Evolutionary conservation across 1,140 invertebrate species (phyloP).

Genomic region (Drosophila busckii): DNA sequence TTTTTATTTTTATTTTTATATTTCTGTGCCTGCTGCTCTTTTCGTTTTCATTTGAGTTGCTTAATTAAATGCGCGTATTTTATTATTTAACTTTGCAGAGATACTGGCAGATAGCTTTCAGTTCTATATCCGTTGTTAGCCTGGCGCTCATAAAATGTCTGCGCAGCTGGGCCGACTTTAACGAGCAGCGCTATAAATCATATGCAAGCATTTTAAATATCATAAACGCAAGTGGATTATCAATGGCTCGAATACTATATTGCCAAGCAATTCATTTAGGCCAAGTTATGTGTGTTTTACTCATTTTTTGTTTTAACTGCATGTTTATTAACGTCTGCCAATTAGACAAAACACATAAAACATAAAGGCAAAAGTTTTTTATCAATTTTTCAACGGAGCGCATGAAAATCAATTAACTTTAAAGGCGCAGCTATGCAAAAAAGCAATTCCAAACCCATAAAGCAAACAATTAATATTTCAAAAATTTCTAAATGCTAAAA

Average conservation of each 20-base stretch:
- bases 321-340: too few species aligned
- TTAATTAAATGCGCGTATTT: slow-evolving; percentile 6
- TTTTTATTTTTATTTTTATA: slow-evolving; percentile 4
- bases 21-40: neutral
- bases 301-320: slow-evolving; percentile 33
- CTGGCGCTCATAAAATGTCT: slow-evolving; percentile 24
- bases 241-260: too few species aligned
- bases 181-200: slow-evolving; percentile 30
- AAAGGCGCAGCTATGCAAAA: too few species aligned
- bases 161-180: slow-evolving; percentile 12
- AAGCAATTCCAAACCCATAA: too few species aligned
- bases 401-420: too few species aligned
- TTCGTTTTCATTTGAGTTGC: neutral
- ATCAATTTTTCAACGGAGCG: too few species aligned
- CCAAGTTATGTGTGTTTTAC: slow-evolving; percentile 32
- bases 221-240: slow-evolving; percentile 21
- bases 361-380: too few species aligned
- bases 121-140: slow-evolving; percentile 32
- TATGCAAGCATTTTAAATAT: slow-evolving; percentile 24
- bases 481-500: too few species aligned
- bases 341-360: too few species aligned
- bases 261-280: neutral
- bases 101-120: slow-evolving; percentile 23
- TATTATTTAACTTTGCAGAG: neutral
- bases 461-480: too few species aligned